Conservation (phyloP, 1,140 invertebrate genomes). For the Achatina immaculata region DNA sequence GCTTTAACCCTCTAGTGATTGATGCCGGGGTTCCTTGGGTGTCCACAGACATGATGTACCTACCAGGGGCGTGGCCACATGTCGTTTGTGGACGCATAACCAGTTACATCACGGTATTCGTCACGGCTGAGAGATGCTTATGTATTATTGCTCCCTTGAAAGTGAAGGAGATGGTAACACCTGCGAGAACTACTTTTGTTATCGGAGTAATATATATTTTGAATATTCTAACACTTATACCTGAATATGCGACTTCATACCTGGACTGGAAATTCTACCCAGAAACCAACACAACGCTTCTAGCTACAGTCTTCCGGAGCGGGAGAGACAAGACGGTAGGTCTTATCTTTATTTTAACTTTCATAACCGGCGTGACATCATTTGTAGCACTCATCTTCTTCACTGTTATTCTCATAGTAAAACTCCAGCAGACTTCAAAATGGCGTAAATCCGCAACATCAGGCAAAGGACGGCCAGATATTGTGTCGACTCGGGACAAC, state of each 20-base stretch:
- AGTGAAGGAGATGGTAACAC: not conserved
- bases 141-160: slow-evolving; percentile 3
- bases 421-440: not conserved
- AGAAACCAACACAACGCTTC: not conserved
- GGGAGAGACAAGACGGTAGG: no score
- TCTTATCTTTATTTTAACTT: no score
- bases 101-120: no score
- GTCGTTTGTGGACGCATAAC: no score
- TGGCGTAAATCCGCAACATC: not conserved
- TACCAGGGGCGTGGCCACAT: no score
- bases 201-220: not conserved
- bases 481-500: not conserved
- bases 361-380: no score
- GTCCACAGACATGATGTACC: no score
- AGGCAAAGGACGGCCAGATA: not conserved
- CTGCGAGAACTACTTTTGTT: not conserved
- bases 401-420: not conserved
- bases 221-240: not conserved
- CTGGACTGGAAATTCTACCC: slow-evolving; percentile 3
- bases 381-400: no score
- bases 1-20: no score
- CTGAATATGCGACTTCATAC: slow-evolving; percentile 2
- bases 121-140: no score
- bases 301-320: not conserved
- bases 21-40: no score